Conservation (phyloP, 2,888 invertebrate species). For the Hydropsyche betteni region DNA sequence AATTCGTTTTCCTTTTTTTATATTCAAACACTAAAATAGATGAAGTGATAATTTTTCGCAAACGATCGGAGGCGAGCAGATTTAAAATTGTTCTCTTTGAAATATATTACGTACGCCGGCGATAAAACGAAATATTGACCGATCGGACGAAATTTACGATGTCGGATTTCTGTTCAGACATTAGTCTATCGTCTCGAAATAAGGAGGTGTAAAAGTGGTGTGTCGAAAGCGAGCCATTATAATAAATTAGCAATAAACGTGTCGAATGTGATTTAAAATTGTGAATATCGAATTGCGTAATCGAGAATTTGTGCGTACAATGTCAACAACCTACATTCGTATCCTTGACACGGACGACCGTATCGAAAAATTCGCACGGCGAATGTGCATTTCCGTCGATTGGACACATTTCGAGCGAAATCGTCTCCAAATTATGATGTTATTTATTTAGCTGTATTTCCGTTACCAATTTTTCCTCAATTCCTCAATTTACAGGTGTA, state of each 20-base stretch:
- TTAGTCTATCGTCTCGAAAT: neutral
- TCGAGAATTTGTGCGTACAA: neutral
- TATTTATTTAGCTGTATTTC: no score
- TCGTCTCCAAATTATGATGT: no score
- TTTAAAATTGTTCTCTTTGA: conserved; percentile 1
- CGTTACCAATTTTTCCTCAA: no score
- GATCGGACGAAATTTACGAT: conserved; percentile 2
- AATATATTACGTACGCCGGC: neutral
- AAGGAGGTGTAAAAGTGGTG: neutral
- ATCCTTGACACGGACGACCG: conserved; percentile 14
- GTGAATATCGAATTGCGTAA: neutral
- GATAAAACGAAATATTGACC: conserved; percentile 8
- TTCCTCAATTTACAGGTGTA: no score
- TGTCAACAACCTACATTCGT: conserved; percentile 16
- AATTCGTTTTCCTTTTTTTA: neutral
- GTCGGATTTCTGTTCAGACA: neutral
- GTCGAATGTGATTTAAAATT: conserved; percentile 10
- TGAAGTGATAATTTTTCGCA: conserved; percentile 25
- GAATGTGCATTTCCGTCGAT: conserved; percentile 1
- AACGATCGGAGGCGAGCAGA: neutral
- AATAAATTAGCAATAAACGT: conserved; percentile 21
- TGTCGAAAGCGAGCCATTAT: conserved; percentile 4
- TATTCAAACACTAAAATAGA: neutral
- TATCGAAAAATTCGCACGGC: neutral
- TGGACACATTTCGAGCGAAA: neutral